These are phyloP conservation scores for Tuta absoluta DNA, from an alignment of 2,888 invertebrate species.

Conservation along the genomic window DNA sequence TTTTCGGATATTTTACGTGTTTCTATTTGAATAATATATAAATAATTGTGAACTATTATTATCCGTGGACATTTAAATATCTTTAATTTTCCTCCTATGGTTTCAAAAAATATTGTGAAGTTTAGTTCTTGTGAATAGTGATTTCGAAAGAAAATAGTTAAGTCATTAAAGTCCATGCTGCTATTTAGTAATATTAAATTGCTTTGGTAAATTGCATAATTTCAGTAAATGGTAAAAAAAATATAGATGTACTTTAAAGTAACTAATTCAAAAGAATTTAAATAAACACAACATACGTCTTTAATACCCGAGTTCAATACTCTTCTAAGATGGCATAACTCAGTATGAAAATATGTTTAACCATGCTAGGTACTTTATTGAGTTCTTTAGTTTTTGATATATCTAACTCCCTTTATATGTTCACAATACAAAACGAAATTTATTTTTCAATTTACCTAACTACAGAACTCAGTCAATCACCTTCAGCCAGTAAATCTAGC, in stretches of 20 bases:
- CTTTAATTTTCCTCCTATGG: neutral
- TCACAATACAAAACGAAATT: neutral
- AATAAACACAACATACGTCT: neutral
- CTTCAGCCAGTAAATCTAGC: neutral
- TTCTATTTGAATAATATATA: no score
- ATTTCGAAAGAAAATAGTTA: neutral
- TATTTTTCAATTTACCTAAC: neutral
- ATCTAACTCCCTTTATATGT: neutral
- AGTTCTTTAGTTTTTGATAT: neutral
- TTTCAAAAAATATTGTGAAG: neutral
- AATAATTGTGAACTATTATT: no score
- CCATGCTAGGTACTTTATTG: neutral
- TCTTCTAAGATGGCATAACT: neutral
- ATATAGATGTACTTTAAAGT: neutral
- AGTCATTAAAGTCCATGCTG: neutral
- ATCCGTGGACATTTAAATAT: no score
- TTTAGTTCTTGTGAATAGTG: neutral
- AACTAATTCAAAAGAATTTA: neutral
- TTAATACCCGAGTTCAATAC: neutral
- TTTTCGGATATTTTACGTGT: neutral
- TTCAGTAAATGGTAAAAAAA: neutral
- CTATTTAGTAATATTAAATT: neutral
- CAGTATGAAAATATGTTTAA: neutral
- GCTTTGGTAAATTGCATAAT: neutral
- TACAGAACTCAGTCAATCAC: conserved; percentile 5